A percentile compares a stretch with the other conserved stretches of the same genome.
These are phyloP conservation scores for Mesocentrotus franciscanus DNA, from an alignment of 53 echinoderm and acorn worm species.

Conservation along the genomic window DNA sequence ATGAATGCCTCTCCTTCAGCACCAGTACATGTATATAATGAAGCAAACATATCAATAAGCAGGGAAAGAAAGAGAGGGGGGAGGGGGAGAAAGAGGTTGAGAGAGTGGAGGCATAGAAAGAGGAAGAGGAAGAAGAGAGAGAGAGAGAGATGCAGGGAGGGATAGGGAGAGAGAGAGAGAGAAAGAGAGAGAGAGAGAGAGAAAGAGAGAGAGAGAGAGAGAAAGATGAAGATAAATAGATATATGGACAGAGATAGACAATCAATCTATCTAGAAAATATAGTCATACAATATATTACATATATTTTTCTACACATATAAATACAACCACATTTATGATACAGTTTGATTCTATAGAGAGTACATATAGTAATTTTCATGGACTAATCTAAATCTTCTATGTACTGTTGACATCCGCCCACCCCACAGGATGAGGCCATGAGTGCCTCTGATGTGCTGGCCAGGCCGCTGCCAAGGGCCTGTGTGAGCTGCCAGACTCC, in stretches of 20 bases:
- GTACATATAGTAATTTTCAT: background rate
- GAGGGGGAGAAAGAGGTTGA: background rate
- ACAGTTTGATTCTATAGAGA: background rate
- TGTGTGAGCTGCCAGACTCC: slow-evolving; percentile 76
- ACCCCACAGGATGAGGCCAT: slow-evolving; percentile 83
- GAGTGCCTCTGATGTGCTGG: slow-evolving; percentile 94
- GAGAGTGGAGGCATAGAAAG: too few relatives aligned
- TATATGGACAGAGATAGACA: background rate
- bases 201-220: background rate
- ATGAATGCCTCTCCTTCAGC: background rate
- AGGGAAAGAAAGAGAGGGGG: background rate
- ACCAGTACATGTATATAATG: background rate
- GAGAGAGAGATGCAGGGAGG: too few relatives aligned
- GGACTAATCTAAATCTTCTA: background rate
- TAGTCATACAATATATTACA: background rate
- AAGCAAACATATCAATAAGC: background rate
- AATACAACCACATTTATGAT: background rate
- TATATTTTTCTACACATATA: background rate
- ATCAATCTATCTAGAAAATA: background rate
- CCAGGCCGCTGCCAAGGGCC: slow-evolving; percentile 98
- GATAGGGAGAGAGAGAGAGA: background rate
- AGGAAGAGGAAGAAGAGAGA: too few relatives aligned
- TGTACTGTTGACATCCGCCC: background rate
- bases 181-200: background rate
- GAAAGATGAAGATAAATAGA: background rate